Evolutionary conservation across 2,888 invertebrate species (phyloP).

Genomic region (Embidobia sp.): DNA sequence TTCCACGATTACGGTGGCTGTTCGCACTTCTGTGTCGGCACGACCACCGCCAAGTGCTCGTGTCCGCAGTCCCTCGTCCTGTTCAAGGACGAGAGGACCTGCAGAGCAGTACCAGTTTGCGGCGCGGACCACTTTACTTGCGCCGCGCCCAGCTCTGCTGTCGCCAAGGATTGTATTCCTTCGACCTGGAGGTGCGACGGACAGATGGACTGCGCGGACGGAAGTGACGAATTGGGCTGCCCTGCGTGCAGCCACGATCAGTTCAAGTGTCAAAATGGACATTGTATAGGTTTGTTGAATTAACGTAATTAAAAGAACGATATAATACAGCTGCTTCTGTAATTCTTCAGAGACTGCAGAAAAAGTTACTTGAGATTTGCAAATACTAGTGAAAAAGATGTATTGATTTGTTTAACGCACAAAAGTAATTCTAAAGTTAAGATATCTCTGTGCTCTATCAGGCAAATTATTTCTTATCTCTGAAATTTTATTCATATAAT

Average conservation of each 20-base stretch:
- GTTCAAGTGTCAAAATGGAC: conserved; percentile 85
- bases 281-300: conserved; percentile 84
- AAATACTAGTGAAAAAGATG: too few species aligned
- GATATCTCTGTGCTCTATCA: too few species aligned
- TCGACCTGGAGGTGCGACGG: conserved; percentile 90
- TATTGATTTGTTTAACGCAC: too few species aligned
- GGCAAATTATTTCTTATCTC: too few species aligned
- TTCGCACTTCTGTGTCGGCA: conserved; percentile 87
- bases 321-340: too few species aligned
- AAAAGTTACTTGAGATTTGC: too few species aligned
- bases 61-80: conserved; percentile 88
- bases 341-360: too few species aligned
- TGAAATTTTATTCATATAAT: too few species aligned
- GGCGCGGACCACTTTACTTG: conserved; percentile 89
- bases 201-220: conserved; percentile 91
- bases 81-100: conserved; percentile 85
- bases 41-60: conserved; percentile 86
- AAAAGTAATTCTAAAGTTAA: too few species aligned
- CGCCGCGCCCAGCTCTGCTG: conserved; percentile 82
- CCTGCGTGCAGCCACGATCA: conserved; percentile 87
- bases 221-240: conserved; percentile 90
- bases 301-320: too few species aligned
- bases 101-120: conserved; percentile 87
- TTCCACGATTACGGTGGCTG: conserved; percentile 84
- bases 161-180: conserved; percentile 86